Evolutionary conservation across 1,140 invertebrate genomes (phyloP), one percentile per base, ranked within the genome.

Genomic region (Campoletis sonorensis): DNA sequence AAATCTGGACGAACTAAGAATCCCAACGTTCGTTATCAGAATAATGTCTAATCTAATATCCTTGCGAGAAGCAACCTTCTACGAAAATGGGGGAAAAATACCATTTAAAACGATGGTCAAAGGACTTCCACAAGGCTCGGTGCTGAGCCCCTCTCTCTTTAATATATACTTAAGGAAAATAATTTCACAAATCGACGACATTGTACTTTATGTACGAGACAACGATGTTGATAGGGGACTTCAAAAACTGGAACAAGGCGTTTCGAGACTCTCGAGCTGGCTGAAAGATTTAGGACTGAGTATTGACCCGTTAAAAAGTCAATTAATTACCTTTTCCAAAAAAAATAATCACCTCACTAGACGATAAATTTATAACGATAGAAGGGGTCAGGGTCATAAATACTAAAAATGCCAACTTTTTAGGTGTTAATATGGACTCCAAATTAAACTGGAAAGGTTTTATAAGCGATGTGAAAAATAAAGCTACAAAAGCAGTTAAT

Each of bases 111-210:
- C n/a, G 10, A 4, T 75, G 2, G n/a, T 13, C 15, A 80, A 73
- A 40, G 79, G 68, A 0, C 21, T 80, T 8, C 70, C 70, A 3
- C 79, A 73, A 15, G 27, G 79, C 0, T 58, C 68, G 16, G 71
- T 30, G 4, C 30, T 75, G 8, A 80, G 79, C 37, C 79, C 79
- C 4, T 3, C n/a, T 0, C 27, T 81, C 4, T 81, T 75, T 30
- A 81, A 70, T 45, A 21, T 81, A 0, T 78, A 81, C 10, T 23
- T 45, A 3, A 81, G 75, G 16, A 40, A 78, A 23, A 54, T 81
- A n/a, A n/a, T n/a, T n/a, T n/a, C n/a, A n/a, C n/a, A n/a, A n/a
- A n/a, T n/a, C n/a, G 79, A 75, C 33, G 79, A 81, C 26, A 33
- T 51, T 7, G 79, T 64, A 10, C n/a, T 75, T 18, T 64, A 81